Evolutionary conservation across 2,113 vertebrate genomes (phyloP), one percentile per base, ranked within the genome.

Genomic region (Tragelaphus scriptus): DNA sequence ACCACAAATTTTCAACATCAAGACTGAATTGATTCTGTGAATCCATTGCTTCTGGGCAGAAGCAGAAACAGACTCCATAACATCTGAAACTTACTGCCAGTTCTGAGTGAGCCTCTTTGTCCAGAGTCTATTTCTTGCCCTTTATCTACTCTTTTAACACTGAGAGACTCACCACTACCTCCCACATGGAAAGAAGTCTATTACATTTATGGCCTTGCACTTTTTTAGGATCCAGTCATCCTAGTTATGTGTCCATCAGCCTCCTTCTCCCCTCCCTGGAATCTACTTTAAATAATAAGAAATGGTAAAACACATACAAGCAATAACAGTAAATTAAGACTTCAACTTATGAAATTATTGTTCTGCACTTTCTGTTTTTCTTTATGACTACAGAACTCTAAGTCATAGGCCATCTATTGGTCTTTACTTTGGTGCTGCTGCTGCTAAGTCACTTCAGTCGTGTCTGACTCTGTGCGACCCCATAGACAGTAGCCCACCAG

Each of bases 281-380:
- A 77, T 91, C 9, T 68, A 81, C 4, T 93, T 75, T 97, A 93
- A 93, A 71, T 81, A 75, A 91, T 3, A 88, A 95, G 55, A 81
- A 94, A 65, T 36, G 26, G 30, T 47, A 36, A 96, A 96, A 2
- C 28, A 11, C 36, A 14, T 89, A n/a, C 32, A 95, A 88, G 28
- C 7, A 96, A 94, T 7, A 95, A 85, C 9, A 61, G 47, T 77
- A 91, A 13, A 55, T 7, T 94, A 55, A 91, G 56, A 11, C 77
- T 11, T 7, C 2, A 40, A 79, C 49, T 44, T 94, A 32, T 15
- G 47, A 19, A 65, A 9, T 3, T 87, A 7, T 4, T 89, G 6
- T 92, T 90, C 40, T 90, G 44, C 17, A 53, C n/a, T 56, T 82
- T 68, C 85, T 59, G 23, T 77, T 3, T 19, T 90, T 97, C 21